A percentile compares a stretch with the other conserved stretches of the same genome.
phyloP scores from a whole-genome alignment of 2,888 invertebrate genomes.

The Polydesmus complanatus region DNA sequence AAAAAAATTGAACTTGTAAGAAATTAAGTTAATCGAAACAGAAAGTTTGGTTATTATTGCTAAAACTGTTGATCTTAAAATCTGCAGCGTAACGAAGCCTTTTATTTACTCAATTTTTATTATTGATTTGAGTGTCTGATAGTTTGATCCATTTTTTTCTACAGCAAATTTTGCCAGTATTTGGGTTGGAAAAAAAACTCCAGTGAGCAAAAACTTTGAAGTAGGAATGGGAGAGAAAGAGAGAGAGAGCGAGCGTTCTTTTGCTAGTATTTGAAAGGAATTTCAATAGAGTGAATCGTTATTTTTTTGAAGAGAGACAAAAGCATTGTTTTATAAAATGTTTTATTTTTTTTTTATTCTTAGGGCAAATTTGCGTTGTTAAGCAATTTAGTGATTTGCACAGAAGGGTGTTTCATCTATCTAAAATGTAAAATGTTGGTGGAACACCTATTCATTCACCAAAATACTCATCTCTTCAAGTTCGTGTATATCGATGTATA shows the following conservation, averaged over 20 bases:
- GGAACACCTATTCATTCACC: not conserved
- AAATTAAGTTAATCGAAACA: no score
- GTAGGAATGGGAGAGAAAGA: not conserved
- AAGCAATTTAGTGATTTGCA: no score
- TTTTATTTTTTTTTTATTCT: not conserved
- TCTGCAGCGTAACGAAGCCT: no score
- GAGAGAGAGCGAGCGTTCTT: no score
- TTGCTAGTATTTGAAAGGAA: no score
- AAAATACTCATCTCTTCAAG: no score
- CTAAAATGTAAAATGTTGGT: not conserved
- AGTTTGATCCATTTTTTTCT: not conserved
- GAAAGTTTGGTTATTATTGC: no score
- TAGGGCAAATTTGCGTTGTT: no score
- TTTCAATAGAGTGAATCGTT: no score
- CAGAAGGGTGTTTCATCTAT: not conserved
- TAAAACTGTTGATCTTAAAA: no score
- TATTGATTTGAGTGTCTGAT: not conserved
- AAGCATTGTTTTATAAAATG: not conserved
- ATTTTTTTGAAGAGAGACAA: no score
- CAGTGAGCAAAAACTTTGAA: not conserved
- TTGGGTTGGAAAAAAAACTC: not conserved
- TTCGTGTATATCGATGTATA: not conserved
- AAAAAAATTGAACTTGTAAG: no score
- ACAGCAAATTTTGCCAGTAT: not conserved
- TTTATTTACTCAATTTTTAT: not conserved